These are phyloP conservation scores for Dipodomys stephensi DNA, from an alignment of 2,113 vertebrate genomes.

Conservation along the genomic window DNA sequence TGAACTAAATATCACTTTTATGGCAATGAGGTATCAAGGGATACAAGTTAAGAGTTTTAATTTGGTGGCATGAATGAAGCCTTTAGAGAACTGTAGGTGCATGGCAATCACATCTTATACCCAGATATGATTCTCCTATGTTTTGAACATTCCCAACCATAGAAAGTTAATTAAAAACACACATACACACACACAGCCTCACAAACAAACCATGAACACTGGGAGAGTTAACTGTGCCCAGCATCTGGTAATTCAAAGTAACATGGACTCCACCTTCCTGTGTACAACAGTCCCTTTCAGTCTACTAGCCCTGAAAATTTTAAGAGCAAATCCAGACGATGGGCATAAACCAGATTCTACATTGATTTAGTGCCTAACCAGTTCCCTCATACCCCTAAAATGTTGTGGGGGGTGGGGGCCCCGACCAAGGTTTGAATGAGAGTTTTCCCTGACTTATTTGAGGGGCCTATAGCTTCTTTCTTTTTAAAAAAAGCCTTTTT, in stretches of 20 bases:
- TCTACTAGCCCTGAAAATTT: constrained; percentile 40
- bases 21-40: constrained; percentile 12
- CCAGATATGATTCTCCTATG: constrained; percentile 27
- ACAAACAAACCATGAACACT: constrained; percentile 56
- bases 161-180: constrained; percentile 67
- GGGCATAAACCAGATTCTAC: constrained; percentile 61
- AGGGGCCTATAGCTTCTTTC: constrained; percentile 8
- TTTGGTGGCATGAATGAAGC: constrained; percentile 54
- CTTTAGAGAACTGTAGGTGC: constrained; percentile 56
- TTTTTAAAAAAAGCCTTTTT: constrained; percentile 51
- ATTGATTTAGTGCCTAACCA: constrained; percentile 62
- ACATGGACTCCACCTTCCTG: constrained; percentile 53
- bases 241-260: constrained; percentile 67
- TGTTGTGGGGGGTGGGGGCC: neutral
- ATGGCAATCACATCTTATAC: constrained; percentile 40
- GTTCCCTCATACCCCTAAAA: constrained; percentile 49
- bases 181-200: neutral
- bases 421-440: constrained; percentile 36
- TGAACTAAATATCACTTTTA: constrained; percentile 36
- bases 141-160: constrained; percentile 56
- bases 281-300: constrained; percentile 63
- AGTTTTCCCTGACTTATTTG: neutral
- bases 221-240: constrained; percentile 57
- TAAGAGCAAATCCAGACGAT: constrained; percentile 66
- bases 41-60: constrained; percentile 46